Evolutionary conservation across 2,888 invertebrate species (phyloP).

Genomic region (Ariolimax columbianus): DNA sequence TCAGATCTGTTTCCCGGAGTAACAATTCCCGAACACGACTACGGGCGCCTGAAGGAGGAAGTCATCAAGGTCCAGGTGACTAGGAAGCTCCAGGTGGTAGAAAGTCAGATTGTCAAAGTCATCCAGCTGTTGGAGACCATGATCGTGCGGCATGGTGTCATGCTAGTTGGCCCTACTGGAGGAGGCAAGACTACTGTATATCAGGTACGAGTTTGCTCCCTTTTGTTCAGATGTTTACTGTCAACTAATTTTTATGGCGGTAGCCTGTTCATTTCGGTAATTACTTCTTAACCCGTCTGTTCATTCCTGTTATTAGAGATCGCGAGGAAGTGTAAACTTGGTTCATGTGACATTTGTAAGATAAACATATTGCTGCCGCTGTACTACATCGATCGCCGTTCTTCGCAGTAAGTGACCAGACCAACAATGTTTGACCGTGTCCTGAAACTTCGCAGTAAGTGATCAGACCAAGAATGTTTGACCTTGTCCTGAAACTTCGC

Average conservation of each 20-base stretch:
- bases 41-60: slow-evolving; percentile 84
- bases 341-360: too few species aligned
- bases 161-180: slow-evolving; percentile 93
- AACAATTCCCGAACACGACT: slow-evolving; percentile 87
- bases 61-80: slow-evolving; percentile 81
- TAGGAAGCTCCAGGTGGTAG: slow-evolving; percentile 81
- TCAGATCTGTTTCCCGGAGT: slow-evolving; percentile 94
- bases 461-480: too few species aligned
- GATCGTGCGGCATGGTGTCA: slow-evolving; percentile 94
- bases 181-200: slow-evolving; percentile 89
- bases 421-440: too few species aligned
- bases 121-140: slow-evolving; percentile 94
- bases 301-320: background rate
- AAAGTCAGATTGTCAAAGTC: slow-evolving; percentile 86
- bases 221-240: too few species aligned
- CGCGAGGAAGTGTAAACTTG: background rate
- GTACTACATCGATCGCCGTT: too few species aligned
- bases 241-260: too few species aligned
- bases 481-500: too few species aligned
- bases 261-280: too few species aligned
- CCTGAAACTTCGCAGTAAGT: too few species aligned
- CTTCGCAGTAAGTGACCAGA: too few species aligned
- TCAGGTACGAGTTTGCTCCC: background rate
- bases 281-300: background rate
- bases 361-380: too few species aligned